Conservation (phyloP, 1,140 invertebrate genomes). For the Euura saliciscinereae region DNA sequence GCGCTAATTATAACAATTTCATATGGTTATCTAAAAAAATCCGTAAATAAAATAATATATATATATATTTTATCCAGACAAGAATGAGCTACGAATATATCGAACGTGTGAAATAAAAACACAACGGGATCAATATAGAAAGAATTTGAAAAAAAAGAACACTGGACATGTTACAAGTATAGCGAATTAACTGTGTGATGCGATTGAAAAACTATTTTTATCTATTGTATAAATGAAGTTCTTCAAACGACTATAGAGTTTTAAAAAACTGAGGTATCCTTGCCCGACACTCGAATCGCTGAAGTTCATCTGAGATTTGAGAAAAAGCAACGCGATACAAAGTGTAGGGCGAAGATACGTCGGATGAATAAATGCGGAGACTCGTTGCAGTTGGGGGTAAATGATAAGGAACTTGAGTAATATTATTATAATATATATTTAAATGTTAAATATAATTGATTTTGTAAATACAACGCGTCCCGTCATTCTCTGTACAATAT, state of each 20-base stretch:
- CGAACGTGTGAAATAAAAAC: conserved; percentile 9
- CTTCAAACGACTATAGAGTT: conserved; percentile 26
- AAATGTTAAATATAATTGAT: conserved; percentile 46
- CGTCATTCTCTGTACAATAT: conserved; percentile 42
- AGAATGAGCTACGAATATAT: too few species aligned
- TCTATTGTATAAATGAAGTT: conserved; percentile 34
- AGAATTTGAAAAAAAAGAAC: conserved; percentile 16
- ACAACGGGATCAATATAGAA: conserved; percentile 40
- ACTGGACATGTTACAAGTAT: conserved; percentile 8
- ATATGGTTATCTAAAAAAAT: neutral
- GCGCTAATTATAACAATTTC: too few species aligned
- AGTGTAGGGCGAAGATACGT: conserved; percentile 32
- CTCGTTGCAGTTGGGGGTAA: conserved; percentile 21
- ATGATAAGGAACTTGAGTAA: conserved; percentile 35
- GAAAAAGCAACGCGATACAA: conserved; percentile 18
- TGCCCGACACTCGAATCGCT: conserved; percentile 28
- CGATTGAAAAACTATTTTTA: conserved; percentile 41
- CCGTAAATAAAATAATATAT: too few species aligned
- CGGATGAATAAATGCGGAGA: conserved; percentile 28
- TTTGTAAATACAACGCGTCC: conserved; percentile 49
- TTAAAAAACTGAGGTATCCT: conserved; percentile 24
- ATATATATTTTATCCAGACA: too few species aligned
- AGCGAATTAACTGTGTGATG: conserved; percentile 17
- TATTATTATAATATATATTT: conserved; percentile 38
- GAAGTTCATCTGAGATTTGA: conserved; percentile 34